Evolutionary conservation across 2,797 vertebrate genomes (phyloP).

Genomic region (Mus caroli): DNA sequence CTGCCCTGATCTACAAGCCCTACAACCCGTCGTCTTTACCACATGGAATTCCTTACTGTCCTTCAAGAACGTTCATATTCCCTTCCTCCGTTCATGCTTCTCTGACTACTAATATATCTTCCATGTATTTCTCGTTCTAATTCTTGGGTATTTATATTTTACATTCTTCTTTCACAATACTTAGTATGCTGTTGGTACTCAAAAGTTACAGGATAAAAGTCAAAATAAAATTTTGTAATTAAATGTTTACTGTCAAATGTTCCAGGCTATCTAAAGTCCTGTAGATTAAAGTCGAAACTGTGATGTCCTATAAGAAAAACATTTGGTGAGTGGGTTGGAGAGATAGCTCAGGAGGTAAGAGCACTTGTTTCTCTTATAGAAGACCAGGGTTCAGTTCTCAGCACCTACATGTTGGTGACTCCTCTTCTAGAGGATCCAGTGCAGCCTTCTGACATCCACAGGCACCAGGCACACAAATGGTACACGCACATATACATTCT

Average conservation of each 20-base stretch:
- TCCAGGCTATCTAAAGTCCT: background rate
- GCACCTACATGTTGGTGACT: background rate
- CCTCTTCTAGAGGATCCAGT: background rate
- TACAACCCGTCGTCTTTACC: background rate
- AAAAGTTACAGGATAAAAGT: conserved; percentile 18
- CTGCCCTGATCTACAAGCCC: background rate
- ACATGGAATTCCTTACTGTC: background rate
- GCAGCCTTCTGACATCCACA: background rate
- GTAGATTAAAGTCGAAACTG: conserved; percentile 16
- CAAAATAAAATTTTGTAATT: conserved; percentile 42
- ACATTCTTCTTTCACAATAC: background rate
- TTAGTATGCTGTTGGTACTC: background rate
- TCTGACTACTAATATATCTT: background rate
- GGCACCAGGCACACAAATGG: background rate
- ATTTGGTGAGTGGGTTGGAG: background rate
- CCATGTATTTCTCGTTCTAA: conserved; percentile 42
- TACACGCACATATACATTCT: background rate
- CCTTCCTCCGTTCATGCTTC: background rate
- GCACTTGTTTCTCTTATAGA: background rate
- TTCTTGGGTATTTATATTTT: conserved; percentile 10
- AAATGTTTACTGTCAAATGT: conserved; percentile 18
- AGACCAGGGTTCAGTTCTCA: background rate
- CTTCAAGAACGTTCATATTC: background rate
- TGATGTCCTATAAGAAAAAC: background rate
- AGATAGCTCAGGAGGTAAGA: background rate